Conservation (phyloP, 2,888 invertebrate species). For the Rhagium mordax region DNA sequence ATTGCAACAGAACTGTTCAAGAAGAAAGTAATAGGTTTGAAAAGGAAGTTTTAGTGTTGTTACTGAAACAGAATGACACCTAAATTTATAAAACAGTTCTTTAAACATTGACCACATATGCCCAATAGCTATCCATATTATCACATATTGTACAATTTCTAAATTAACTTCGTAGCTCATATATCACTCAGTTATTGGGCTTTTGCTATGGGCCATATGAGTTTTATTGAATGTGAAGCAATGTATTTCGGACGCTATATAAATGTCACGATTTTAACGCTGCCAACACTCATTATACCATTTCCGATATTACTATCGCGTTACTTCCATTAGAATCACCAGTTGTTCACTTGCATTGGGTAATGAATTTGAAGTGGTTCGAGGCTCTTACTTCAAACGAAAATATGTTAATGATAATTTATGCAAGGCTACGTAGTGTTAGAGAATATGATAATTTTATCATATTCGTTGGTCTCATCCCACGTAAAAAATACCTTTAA, state of each 20-base stretch:
- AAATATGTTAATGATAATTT: neutral
- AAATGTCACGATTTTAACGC: slow-evolving; percentile 12
- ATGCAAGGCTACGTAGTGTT: no score
- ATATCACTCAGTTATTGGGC: slow-evolving; percentile 7
- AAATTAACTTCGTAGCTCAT: slow-evolving; percentile 20
- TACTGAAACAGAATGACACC: no score
- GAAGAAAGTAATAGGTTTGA: no score
- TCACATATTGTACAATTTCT: neutral
- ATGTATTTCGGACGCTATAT: slow-evolving; percentile 7
- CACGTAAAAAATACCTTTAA: no score
- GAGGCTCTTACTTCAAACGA: neutral
- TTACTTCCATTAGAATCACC: slow-evolving; percentile 16
- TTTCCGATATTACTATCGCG: slow-evolving; percentile 13
- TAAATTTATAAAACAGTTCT: no score
- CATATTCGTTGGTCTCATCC: no score
- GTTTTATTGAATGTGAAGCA: slow-evolving; percentile 24
- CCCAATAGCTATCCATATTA: no score
- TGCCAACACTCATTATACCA: slow-evolving; percentile 23
- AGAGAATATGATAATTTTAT: no score
- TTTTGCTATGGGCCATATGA: neutral
- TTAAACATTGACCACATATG: no score
- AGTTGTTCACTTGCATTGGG: neutral
- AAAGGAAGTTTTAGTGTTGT: no score
- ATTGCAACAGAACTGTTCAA: no score
- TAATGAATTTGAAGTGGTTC: neutral